Base-by-base conservation (phyloP, 2,888 invertebrate species). In the Dusona sp. region DNA sequence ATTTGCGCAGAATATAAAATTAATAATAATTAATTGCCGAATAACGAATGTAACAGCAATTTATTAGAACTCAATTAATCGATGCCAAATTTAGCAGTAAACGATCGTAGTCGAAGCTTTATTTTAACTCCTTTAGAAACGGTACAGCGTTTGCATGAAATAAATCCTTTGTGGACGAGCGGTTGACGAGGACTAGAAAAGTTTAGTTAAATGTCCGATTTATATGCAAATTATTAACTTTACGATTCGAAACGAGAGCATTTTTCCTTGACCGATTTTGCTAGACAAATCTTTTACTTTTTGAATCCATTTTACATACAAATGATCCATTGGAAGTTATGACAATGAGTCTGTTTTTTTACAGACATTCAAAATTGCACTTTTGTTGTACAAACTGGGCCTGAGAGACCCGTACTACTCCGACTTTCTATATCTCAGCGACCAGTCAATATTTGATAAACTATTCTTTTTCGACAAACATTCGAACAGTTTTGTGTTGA, bases 181-280 rank as follows among this genome's bases (percentile, higher is more conserved):
- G 61, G 29, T 29, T 29, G 9, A 22, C 25, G 42, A 38, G n/a
- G 11, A 25, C n/a, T 22, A 48, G 45, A 45, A 45, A 29, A 70
- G 29, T 29, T 19, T 29, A 45, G 7, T 38, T 11, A n/a, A 45
- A 45, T 1, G 19, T 25, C 29, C 19, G 38, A 70, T 70, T 70
- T 48, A 19, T 70, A 70, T 70, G 70, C 70, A 70, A 70, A 48
- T 45, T 48, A 48, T 45, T 70, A 48, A 29, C 16, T 70, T 70
- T 70, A 70, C 45, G 70, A 45, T 29, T 45, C 8, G 16, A 45
- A 70, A 70, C 70, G 22, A 45, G 45, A n/a, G 48, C 70, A 70
- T 29, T 70, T 70, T 70, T 16, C 70, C 70, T 70, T 70, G 70
- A 48, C 70, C 70, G 70, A 36, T 70, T 29, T 45, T 9, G 11